Percentiles rank a stretch among this genome's conserved stretches.
Evolutionary conservation across 2,888 invertebrate species (phyloP).

Genomic region (Campoplex nolae): DNA sequence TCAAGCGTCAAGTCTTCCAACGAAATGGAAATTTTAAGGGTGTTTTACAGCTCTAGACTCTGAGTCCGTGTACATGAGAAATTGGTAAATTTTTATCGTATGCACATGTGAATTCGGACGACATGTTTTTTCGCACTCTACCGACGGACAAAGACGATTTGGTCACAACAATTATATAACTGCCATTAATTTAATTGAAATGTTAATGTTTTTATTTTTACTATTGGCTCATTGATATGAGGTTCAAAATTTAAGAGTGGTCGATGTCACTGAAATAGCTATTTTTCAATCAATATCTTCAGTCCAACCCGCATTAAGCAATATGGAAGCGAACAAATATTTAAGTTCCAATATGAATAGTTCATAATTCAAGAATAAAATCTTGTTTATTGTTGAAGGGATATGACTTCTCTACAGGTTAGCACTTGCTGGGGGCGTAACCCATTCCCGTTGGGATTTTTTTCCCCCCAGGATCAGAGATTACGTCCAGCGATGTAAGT

Average conservation of each 20-base stretch:
- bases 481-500: constrained; percentile 70
- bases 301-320: neutral
- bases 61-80: neutral
- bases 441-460: constrained; percentile 62
- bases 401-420: constrained; percentile 2
- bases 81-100: neutral
- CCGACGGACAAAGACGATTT: neutral
- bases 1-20: constrained; percentile 9
- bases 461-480: constrained; percentile 70
- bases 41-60: neutral
- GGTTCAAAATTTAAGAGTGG: neutral
- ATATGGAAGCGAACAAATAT: neutral
- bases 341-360: neutral
- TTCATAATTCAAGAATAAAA: neutral
- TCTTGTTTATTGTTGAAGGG: constrained; percentile 17
- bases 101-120: neutral
- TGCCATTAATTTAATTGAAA: neutral
- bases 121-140: neutral
- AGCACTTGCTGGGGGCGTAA: neutral
- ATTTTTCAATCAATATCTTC: neutral
- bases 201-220: neutral
- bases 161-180: neutral
- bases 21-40: constrained; percentile 13
- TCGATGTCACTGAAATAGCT: neutral
- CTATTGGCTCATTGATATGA: neutral